These are phyloP conservation scores for Pseudococcus viburni DNA, from an alignment of 2,888 invertebrate species.

Conservation along the genomic window DNA sequence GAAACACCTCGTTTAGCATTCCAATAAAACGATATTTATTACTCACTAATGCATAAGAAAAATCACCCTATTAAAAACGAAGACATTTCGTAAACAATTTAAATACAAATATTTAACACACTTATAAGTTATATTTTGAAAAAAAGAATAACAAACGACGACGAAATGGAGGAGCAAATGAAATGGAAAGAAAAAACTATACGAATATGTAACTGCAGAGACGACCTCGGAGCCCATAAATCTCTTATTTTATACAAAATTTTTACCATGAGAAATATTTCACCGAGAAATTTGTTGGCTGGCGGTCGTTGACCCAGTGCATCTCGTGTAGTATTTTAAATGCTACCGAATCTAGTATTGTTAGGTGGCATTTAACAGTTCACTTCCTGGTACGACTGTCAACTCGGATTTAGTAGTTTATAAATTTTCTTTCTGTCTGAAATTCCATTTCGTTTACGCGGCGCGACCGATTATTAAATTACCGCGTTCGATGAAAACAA, in stretches of 20 bases:
- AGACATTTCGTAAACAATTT: conserved; percentile 54
- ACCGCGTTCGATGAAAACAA: conserved; percentile 39
- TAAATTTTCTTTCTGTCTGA: conserved; percentile 56
- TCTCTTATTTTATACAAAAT: conserved; percentile 47
- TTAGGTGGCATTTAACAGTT: conserved; percentile 54
- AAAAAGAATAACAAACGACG: not conserved
- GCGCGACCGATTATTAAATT: conserved; percentile 22
- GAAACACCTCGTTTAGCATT: conserved; percentile 19
- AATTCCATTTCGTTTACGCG: not conserved
- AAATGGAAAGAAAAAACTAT: not conserved
- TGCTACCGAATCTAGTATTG: conserved; percentile 43
- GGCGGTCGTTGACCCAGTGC: conserved; percentile 34
- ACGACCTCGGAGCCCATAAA: conserved; percentile 36
- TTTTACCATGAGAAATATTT: not conserved
- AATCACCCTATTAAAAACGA: conserved; percentile 42
- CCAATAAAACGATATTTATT: conserved; percentile 47
- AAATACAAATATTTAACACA: conserved; percentile 26
- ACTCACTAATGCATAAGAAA: conserved; percentile 45
- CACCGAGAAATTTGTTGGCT: conserved; percentile 51
- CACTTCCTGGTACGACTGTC: conserved; percentile 61
- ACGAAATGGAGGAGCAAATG: not conserved
- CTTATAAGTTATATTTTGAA: not conserved
- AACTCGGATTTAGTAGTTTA: conserved; percentile 60
- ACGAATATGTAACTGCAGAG: conserved; percentile 41
- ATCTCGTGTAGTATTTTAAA: conserved; percentile 8